A percentile compares a stretch with the other conserved stretches of the same genome.
These are phyloP conservation scores for Anolis carolinensis DNA, from an alignment of 2,113 vertebrate genomes.

Conservation along the genomic window DNA sequence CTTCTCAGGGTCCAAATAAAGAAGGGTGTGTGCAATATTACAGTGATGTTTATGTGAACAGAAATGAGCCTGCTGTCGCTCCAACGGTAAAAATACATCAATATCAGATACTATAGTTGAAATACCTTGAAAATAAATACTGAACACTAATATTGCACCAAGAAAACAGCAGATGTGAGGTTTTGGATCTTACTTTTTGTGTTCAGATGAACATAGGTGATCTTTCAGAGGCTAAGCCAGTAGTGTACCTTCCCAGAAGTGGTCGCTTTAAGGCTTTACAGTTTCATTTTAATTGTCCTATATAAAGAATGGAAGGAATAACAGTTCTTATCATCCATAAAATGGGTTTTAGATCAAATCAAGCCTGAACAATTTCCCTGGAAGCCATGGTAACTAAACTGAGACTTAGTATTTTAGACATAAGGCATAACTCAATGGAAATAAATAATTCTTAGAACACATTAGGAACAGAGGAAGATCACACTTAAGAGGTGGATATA, in stretches of 20 bases:
- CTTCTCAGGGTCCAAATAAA: constrained; percentile 80
- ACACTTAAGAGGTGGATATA: too few species aligned
- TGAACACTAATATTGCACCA: neutral
- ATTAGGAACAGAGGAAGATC: too few species aligned
- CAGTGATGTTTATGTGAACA: neutral
- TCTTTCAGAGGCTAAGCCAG: neutral
- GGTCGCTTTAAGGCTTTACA: neutral
- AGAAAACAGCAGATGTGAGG: neutral
- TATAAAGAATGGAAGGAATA: neutral
- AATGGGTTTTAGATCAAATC: neutral
- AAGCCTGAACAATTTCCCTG: too few species aligned
- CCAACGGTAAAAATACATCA: constrained; percentile 67
- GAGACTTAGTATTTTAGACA: too few species aligned
- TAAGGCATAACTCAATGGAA: too few species aligned
- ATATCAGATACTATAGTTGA: neutral
- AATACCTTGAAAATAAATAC: neutral
- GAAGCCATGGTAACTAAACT: too few species aligned
- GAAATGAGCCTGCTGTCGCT: constrained; percentile 42
- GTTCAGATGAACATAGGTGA: neutral
- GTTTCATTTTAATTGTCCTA: neutral
- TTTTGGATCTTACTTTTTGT: neutral
- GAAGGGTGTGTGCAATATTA: constrained; percentile 79
- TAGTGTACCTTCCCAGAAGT: neutral
- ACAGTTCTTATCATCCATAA: neutral
- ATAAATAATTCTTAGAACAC: too few species aligned